Evolutionary conservation across 2,888 invertebrate species (phyloP).

Genomic region (Cynaeus angustus): DNA sequence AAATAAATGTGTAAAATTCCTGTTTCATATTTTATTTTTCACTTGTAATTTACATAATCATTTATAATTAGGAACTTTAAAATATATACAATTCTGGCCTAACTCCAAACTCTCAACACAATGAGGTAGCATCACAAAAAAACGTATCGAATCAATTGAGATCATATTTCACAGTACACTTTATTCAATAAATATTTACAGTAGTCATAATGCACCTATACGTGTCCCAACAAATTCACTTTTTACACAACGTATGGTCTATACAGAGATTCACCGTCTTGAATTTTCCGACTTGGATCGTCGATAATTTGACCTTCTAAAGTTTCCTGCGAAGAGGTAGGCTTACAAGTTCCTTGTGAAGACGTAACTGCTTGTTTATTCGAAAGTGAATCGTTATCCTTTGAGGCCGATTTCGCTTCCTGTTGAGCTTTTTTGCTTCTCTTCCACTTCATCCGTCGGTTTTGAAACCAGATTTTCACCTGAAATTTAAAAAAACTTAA

Average conservation of each 20-base stretch:
- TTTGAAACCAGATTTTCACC: slow-evolving; percentile 99
- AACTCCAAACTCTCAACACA: slow-evolving; percentile 54
- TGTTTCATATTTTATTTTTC: slow-evolving; percentile 39
- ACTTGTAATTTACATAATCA: slow-evolving; percentile 38
- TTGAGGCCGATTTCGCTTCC: slow-evolving; percentile 80
- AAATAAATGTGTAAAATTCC: slow-evolving; percentile 20
- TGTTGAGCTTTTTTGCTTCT: slow-evolving; percentile 96
- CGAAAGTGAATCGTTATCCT: slow-evolving; percentile 53
- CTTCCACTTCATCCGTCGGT: slow-evolving; percentile 99
- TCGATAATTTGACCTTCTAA: slow-evolving; percentile 49
- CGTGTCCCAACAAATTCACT: slow-evolving; percentile 41
- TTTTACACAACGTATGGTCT: slow-evolving; percentile 72
- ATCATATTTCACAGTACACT: slow-evolving; percentile 47
- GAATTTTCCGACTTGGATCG: slow-evolving; percentile 61
- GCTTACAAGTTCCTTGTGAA: slow-evolving; percentile 55
- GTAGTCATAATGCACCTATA: slow-evolving; percentile 44
- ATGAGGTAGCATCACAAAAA: slow-evolving; percentile 62
- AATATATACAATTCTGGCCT: slow-evolving; percentile 62
- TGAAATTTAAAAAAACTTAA: slow-evolving; percentile 68
- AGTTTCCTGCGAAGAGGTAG: slow-evolving; percentile 47
- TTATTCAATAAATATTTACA: slow-evolving; percentile 51
- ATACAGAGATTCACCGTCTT: slow-evolving; percentile 71
- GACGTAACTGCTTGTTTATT: slow-evolving; percentile 59
- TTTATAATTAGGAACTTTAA: slow-evolving; percentile 65
- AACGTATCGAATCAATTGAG: slow-evolving; percentile 44